Evolutionary conservation across 2,797 vertebrate genomes (phyloP), one percentile per base, ranked within the genome.

Genomic region (Masticophis lateralis): DNA sequence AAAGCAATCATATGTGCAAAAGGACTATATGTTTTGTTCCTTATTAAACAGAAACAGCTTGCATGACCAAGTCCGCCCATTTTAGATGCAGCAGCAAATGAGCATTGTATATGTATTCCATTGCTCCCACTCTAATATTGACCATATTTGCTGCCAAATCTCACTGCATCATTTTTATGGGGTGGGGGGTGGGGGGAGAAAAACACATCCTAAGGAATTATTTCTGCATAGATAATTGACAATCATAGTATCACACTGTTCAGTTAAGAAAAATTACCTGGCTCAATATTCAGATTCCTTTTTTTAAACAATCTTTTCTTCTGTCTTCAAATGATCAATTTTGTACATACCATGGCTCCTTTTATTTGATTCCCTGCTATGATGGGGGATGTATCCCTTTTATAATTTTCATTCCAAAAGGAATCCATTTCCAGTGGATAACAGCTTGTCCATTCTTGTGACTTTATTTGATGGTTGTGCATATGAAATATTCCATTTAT

Each of bases 381-480:
- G 32, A 92, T 57, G 63, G 3, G 3, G 2, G 3, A 93, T 93
- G 51, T 27, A 55, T 1, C 92, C 12, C 4, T 51, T 92, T 92
- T 92, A 53, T 91, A 90, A 25, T 94, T 94, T 93, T 87, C 20
- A 25, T 16, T 92, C 51, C 8, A 74, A 90, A 94, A 94, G 1
- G 0, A 94, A 69, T 93, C 59, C 22, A 93, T 90, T 94, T 90
- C 59, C 87, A 86, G 0, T 0, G 22, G 6, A 20, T 43, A 22
- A 10, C 83, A 61, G 56, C 88, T 93, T 90, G 60, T 93, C 92
- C 13, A 92, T 43, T 28, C 13, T 3, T 92, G 89, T 56, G 63
- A 91, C 89, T 94, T 93, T 57, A 94, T 88, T 63, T 93, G 88
- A 79, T 95, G 91, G 13, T 74, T 13, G 74, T 91, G 22, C 63